Evolutionary conservation across 2,888 invertebrate genomes (phyloP).

Genomic region (Tenthredo mesomela): DNA sequence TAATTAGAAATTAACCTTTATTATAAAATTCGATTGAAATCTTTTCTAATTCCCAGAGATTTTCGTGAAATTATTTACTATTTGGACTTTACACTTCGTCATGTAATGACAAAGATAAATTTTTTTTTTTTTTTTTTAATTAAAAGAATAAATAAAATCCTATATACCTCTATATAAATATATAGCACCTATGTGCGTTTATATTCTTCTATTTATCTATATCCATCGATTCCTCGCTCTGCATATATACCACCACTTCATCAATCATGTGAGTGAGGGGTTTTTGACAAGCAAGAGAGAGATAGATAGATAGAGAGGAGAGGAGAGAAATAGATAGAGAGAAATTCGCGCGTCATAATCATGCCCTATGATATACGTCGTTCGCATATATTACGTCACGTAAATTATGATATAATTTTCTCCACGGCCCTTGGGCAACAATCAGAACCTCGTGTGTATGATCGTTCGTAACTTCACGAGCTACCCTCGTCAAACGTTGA

Average conservation of each 20-base stretch:
- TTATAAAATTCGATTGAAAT: neutral
- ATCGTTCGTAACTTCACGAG: conserved; percentile 17
- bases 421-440: conserved; percentile 9
- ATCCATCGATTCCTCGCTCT: neutral
- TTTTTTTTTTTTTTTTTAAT: no score
- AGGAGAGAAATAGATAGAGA: neutral
- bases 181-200: neutral
- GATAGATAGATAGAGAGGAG: no score
- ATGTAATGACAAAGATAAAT: neutral
- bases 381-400: conserved; percentile 5
- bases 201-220: conserved; percentile 9
- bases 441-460: conserved; percentile 21
- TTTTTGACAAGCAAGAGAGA: neutral
- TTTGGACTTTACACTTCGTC: neutral
- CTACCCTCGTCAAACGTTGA: neutral
- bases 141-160: neutral
- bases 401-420: conserved; percentile 26
- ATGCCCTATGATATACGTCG: conserved; percentile 9
- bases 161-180: neutral
- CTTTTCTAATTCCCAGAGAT: neutral
- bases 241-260: neutral
- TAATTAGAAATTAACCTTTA: neutral
- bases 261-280: conserved; percentile 21
- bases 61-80: neutral
- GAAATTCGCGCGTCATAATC: neutral